Evolutionary conservation across 1,140 invertebrate species (phyloP), one percentile per base, ranked within the genome.

Genomic region (Procambarus virginalis): DNA sequence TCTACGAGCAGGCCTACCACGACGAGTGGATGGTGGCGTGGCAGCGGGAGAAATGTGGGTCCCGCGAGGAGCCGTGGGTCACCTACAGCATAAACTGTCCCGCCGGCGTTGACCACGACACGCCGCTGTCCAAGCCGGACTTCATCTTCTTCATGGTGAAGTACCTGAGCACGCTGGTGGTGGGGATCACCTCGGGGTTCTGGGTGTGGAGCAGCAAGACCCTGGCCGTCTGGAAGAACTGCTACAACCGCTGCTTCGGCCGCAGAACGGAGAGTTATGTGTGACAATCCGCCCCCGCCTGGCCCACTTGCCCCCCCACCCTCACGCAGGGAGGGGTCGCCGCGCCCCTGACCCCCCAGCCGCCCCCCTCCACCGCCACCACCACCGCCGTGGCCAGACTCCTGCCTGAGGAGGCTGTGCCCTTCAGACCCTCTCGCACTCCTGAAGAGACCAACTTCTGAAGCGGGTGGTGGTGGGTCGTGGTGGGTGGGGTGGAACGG

Each of bases 1-100:
- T 99, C 93, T 99, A 99, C 94, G 99, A 99, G 94, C 98, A 98
- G 94, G 84, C 90, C 45, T 77, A 86, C 73, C 89, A 93, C 58
- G 91, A 92, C 73, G 78, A 89, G 48, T 93, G 92, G 92, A 97
- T 98, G 96, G 93, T 97, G n/a, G 96, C 97, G 20, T 98, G 97
- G 97, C 92, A 93, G 84, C 68, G 92, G 76, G 79, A 86, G 22
- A 84, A 86, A 94, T 98, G 97, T 93, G 97, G 93, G 96, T 96
- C 83, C 14, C 91, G 91, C 22, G 91, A 93, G 12, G 88, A 92
- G 45, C 89, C 91, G 17, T 92, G 92, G 70, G 88, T 90, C 45
- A 91, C 93, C 76, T 94, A 93, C 83, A 93, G 92, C 93, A 94
- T 76, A 22, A 93, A 93, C 34, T 94, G 94, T 78, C 94, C 94